These are phyloP conservation scores for Caradrina kadenii DNA, from an alignment of 2,888 invertebrate genomes.

Conservation along the genomic window DNA sequence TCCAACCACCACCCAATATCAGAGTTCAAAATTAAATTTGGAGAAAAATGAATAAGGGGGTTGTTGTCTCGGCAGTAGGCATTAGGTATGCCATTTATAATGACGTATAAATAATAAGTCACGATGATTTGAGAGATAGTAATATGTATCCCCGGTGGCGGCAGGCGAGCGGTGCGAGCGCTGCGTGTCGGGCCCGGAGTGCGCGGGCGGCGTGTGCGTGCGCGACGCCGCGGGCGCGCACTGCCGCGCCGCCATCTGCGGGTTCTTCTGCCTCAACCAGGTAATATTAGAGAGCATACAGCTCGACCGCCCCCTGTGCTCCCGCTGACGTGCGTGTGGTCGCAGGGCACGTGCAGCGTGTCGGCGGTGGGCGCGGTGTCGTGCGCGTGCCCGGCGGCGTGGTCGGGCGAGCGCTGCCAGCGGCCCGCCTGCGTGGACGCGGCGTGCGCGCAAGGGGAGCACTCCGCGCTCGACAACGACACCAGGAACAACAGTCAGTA, in stretches of 20 bases:
- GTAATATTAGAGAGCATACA: slow-evolving; percentile 50
- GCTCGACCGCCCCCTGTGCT: too few relatives aligned
- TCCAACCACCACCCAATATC: too few relatives aligned
- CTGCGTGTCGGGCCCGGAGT: slow-evolving; percentile 66
- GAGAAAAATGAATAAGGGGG: too few relatives aligned
- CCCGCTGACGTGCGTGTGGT: neutral
- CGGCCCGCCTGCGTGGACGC: slow-evolving; percentile 92
- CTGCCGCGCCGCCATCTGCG: slow-evolving; percentile 70
- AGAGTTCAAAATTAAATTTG: too few relatives aligned
- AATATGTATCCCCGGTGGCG: slow-evolving; percentile 10
- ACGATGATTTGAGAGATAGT: too few relatives aligned
- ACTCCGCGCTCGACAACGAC: slow-evolving; percentile 14
- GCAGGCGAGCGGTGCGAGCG: slow-evolving; percentile 72
- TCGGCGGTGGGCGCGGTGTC: slow-evolving; percentile 74
- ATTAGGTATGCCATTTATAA: too few relatives aligned
- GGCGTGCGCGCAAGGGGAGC: slow-evolving; percentile 70
- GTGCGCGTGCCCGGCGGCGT: slow-evolving; percentile 92
- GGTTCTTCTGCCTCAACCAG: slow-evolving; percentile 77
- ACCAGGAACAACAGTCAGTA: slow-evolving; percentile 36
- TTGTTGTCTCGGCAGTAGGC: too few relatives aligned
- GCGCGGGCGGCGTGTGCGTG: slow-evolving; percentile 63
- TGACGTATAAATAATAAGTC: too few relatives aligned
- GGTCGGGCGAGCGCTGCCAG: slow-evolving; percentile 93
- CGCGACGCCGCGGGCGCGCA: slow-evolving; percentile 51
- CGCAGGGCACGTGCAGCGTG: slow-evolving; percentile 76